Base-by-base conservation (phyloP, 2,888 invertebrate genomes). In the Molorchus minor region DNA sequence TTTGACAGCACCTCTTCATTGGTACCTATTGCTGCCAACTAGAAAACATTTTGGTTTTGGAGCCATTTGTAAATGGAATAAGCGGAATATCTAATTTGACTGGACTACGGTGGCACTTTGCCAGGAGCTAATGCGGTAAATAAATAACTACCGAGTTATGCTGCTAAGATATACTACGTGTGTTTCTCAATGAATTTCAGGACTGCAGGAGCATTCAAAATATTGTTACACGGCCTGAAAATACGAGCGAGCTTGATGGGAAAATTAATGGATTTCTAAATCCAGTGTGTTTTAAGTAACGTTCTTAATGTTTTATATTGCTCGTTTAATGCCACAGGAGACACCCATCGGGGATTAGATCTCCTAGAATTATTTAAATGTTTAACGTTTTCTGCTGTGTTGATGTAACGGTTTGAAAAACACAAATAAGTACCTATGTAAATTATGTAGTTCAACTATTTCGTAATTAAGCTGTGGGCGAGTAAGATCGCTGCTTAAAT, bases 161-260 rank as follows among this genome's bases (percentile, higher is more conserved):
- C 58, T 62, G 49, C 44, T 52, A 52, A 52, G 52, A 71, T 71
- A 67, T 70, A 71, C 67, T 66, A 65, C 64, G 65, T 70, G 71
- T 70, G 61, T 68, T 67, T 61, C 62, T 70, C 71, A 71, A 71
- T 71, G 71, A 71, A 71, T 71, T 71, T 70, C 62, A 56, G 59
- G 64, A 49, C 62, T 61, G 65, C 61, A 54, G 61, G 62, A 58
- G 62, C 52, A 68, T 68, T 71, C 68, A 70, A 71, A 71, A 71
- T 70, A 70, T 70, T 65, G 67, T 67, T 62, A 64, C 58, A 40
- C 55, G 41, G 44, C 59, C 54, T 38, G 43, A 58, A 62, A 49
- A 55, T 51, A 51, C 51, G 49, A 33, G 17, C 38, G 36, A 13
- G 41, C 13, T 29, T 51, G 49, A 49, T 58, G 51, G 55, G 41